Percentiles rank a stretch among this genome's conserved stretches.
phyloP scores from a whole-genome alignment of 2,113 vertebrate genomes.

The Ivindomyrus marchei region DNA sequence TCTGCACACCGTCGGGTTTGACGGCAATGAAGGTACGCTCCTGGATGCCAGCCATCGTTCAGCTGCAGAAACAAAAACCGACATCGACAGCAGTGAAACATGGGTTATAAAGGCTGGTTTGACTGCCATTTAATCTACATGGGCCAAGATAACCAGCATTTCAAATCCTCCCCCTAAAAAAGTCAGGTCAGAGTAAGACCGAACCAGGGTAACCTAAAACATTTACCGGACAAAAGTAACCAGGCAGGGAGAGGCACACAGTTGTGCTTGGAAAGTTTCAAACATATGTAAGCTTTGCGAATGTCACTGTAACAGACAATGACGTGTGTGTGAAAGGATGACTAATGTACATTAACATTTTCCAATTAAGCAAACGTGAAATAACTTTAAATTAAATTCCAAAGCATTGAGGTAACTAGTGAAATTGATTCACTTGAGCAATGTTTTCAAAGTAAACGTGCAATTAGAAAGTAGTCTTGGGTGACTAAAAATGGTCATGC shows the following conservation, averaged over 20 bases:
- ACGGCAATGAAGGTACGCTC: slow-evolving; percentile 86
- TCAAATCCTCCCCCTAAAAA: neutral
- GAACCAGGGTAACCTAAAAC: neutral
- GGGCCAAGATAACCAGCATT: neutral
- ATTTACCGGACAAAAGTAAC: neutral
- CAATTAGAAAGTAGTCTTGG: neutral
- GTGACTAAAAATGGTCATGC: neutral
- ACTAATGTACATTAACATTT: neutral
- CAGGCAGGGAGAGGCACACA: neutral
- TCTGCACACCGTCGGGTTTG: slow-evolving; percentile 88
- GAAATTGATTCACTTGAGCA: neutral
- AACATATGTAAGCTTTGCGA: neutral
- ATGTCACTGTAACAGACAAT: neutral
- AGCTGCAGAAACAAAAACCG: slow-evolving; percentile 3
- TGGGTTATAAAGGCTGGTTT: neutral
- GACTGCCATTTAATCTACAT: neutral
- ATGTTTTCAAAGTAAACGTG: neutral
- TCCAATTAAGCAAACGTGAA: neutral
- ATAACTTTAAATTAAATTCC: neutral
- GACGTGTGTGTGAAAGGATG: neutral
- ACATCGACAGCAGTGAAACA: neutral
- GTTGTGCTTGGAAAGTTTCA: neutral
- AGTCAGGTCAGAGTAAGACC: neutral
- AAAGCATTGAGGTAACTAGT: neutral
- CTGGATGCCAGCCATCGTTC: slow-evolving; percentile 33